Conservation (phyloP, 1,140 invertebrate species). For the Epicauta chinensis region DNA sequence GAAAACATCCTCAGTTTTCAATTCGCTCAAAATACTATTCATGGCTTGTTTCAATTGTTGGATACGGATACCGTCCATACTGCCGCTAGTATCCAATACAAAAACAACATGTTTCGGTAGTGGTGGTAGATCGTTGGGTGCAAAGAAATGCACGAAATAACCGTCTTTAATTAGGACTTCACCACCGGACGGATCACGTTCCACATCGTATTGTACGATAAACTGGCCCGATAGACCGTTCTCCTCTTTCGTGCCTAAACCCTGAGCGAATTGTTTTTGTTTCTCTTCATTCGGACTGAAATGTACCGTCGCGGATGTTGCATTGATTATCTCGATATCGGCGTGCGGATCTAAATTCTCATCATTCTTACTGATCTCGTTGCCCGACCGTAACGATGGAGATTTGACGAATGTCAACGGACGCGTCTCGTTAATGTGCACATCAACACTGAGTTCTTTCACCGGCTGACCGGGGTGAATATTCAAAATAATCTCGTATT, state of each 20-base stretch:
- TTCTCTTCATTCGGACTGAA: conserved; percentile 48
- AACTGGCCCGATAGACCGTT: conserved; percentile 55
- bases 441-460: conserved; percentile 48
- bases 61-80: conserved; percentile 60
- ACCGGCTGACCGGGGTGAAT: conserved; percentile 52
- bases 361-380: conserved; percentile 23
- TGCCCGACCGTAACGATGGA: conserved; percentile 49
- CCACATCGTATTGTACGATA: conserved; percentile 58
- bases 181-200: conserved; percentile 45
- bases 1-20: conserved; percentile 57
- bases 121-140: conserved; percentile 51
- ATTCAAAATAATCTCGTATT: conserved; percentile 57
- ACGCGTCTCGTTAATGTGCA: conserved; percentile 47
- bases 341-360: conserved; percentile 28
- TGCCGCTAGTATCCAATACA: conserved; percentile 62
- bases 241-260: conserved; percentile 30
- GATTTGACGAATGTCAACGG: conserved; percentile 49
- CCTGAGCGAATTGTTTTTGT: conserved; percentile 41
- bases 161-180: conserved; percentile 58
- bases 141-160: conserved; percentile 71
- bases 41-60: conserved; percentile 61
- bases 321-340: conserved; percentile 21
- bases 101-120: conserved; percentile 64
- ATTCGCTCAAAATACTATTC: conserved; percentile 54
- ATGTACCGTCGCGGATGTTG: conserved; percentile 23